Percentiles rank a stretch among this genome's conserved stretches.
phyloP scores from a whole-genome alignment of 2,113 vertebrate species.

The Notarius quadriscutis region DNA sequence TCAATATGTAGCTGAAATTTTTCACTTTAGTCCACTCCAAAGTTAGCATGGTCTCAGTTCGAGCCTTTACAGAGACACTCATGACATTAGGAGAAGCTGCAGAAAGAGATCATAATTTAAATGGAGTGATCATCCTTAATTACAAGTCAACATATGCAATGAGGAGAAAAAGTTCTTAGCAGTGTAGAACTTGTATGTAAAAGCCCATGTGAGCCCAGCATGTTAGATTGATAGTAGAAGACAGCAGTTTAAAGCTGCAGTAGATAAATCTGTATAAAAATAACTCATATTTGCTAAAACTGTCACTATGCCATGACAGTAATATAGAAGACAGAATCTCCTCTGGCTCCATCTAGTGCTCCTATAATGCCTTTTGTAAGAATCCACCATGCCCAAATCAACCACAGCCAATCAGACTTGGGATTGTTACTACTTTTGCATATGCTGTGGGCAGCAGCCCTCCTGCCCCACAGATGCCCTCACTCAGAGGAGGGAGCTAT shows the following conservation, averaged over 20 bases:
- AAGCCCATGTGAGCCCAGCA: not conserved
- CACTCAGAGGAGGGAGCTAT: no score
- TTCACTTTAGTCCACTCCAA: constrained; percentile 40
- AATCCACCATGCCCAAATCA: no score
- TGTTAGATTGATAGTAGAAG: not conserved
- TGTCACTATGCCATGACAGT: no score
- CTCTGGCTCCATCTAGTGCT: no score
- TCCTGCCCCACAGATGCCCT: no score
- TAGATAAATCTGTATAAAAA: no score
- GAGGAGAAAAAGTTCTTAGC: not conserved
- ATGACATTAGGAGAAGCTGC: not conserved
- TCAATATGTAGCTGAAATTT: constrained; percentile 17
- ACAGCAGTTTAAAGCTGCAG: not conserved
- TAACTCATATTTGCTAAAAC: no score
- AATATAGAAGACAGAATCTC: no score
- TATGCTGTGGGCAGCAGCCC: no score
- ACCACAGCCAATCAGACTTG: no score
- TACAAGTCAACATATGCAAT: not conserved
- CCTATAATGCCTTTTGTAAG: no score
- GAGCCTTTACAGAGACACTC: constrained; percentile 16
- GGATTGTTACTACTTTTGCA: no score
- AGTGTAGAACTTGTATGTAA: not conserved
- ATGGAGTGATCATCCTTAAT: not conserved
- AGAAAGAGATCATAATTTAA: not conserved
- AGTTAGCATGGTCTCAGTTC: constrained; percentile 31